Percentiles rank a stretch among this genome's conserved stretches.
Conservation (phyloP, 1,140 invertebrate species). For the Galleria mellonella region DNA sequence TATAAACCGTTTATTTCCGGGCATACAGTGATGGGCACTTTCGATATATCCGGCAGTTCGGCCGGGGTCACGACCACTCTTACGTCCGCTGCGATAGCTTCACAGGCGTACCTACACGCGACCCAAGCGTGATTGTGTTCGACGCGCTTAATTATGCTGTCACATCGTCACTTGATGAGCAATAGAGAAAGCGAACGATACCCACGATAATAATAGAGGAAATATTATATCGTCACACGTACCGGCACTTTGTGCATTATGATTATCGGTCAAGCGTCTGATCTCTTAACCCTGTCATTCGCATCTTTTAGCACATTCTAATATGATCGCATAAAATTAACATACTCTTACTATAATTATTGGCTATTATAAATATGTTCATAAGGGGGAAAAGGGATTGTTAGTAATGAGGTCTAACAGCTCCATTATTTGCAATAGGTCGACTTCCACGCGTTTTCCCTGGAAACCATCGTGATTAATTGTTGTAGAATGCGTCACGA, state of each 20-base stretch:
- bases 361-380: not conserved
- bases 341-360: not conserved
- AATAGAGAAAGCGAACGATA: constrained; percentile 63
- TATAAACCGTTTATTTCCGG: constrained; percentile 8
- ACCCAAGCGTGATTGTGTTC: constrained; percentile 55
- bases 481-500: too few relatives aligned
- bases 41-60: constrained; percentile 66
- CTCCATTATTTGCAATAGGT: too few relatives aligned
- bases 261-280: not conserved
- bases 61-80: constrained; percentile 58
- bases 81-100: constrained; percentile 42
- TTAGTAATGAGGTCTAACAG: too few relatives aligned
- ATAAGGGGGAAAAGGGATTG: too few relatives aligned
- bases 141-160: constrained; percentile 69
- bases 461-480: too few relatives aligned
- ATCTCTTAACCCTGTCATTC: not conserved
- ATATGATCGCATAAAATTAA: not conserved
- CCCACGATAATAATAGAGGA: constrained; percentile 47
- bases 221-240: constrained; percentile 13
- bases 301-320: not conserved
- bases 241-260: not conserved
- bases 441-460: too few relatives aligned
- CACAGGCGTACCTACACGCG: too few relatives aligned
- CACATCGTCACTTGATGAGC: constrained; percentile 63
- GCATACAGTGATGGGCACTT: constrained; percentile 53